Evolutionary conservation across 2,888 invertebrate genomes (phyloP).

Genomic region (Mayetiola destructor): DNA sequence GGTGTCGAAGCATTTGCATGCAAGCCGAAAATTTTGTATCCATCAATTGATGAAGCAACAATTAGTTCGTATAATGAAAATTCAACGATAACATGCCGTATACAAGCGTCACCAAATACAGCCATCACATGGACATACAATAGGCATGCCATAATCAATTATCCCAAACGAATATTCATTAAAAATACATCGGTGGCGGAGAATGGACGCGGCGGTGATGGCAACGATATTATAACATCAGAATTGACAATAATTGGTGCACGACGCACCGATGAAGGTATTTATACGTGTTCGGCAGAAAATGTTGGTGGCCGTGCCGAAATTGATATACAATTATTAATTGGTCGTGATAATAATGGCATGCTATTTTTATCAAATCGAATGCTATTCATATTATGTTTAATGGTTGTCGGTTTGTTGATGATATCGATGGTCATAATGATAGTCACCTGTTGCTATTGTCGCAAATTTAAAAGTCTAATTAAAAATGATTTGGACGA

Average conservation of each 20-base stretch:
- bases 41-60: slow-evolving; percentile 41
- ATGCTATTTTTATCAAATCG: slow-evolving; percentile 13
- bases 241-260: slow-evolving; percentile 53
- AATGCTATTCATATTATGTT: slow-evolving; percentile 13
- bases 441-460: slow-evolving; percentile 34
- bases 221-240: slow-evolving; percentile 30
- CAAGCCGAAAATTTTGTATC: slow-evolving; percentile 56
- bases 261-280: slow-evolving; percentile 49
- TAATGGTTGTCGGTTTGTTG: slow-evolving; percentile 11
- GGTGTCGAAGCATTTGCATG: slow-evolving; percentile 69
- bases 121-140: slow-evolving; percentile 59
- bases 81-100: slow-evolving; percentile 58
- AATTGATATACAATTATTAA: slow-evolving; percentile 51
- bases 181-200: slow-evolving; percentile 16
- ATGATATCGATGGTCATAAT: slow-evolving; percentile 13
- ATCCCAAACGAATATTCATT: slow-evolving; percentile 32
- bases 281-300: slow-evolving; percentile 65
- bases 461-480: slow-evolving; percentile 23
- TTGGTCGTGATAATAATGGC: neutral
- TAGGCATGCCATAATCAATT: slow-evolving; percentile 33
- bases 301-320: slow-evolving; percentile 70
- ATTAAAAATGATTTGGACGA: slow-evolving; percentile 15
- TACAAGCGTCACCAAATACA: slow-evolving; percentile 60
- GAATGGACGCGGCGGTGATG: slow-evolving; percentile 18
- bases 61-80: slow-evolving; percentile 49